These are phyloP conservation scores for Corythornis cristatus DNA, from an alignment of 2,113 vertebrate species.

Conservation along the genomic window DNA sequence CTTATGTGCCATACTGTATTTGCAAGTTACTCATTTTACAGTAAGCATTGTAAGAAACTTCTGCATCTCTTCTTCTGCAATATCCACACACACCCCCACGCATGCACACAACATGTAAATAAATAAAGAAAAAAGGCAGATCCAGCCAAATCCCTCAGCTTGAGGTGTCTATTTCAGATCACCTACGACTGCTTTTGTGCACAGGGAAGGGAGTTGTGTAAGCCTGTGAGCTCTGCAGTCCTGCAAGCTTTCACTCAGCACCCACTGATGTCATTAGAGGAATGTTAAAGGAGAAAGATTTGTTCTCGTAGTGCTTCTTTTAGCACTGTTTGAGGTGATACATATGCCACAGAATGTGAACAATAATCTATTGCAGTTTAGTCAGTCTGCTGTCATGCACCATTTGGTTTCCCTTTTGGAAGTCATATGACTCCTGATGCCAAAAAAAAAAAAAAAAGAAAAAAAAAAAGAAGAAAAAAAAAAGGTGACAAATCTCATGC, in stretches of 20 bases:
- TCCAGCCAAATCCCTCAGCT: conserved; percentile 51
- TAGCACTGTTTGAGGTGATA: conserved; percentile 45
- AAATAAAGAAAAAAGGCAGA: neutral
- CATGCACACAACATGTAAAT: conserved; percentile 43
- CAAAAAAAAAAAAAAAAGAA: neutral
- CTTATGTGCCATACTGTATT: conserved; percentile 47
- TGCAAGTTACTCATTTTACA: conserved; percentile 8
- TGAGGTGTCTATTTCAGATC: conserved; percentile 16
- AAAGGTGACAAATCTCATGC: conserved; percentile 48
- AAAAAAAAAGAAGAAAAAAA: conserved; percentile 16
- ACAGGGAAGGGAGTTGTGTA: neutral
- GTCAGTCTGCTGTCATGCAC: conserved; percentile 20
- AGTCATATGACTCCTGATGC: conserved; percentile 40
- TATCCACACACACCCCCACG: neutral
- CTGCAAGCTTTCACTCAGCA: conserved; percentile 5
- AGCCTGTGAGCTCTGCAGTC: conserved; percentile 6
- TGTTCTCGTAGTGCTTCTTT: neutral
- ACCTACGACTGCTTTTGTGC: neutral
- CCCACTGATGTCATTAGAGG: neutral
- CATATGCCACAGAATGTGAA: conserved; percentile 58
- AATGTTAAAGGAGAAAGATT: neutral
- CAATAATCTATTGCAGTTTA: neutral
- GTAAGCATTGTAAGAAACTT: neutral
- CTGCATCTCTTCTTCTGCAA: neutral
- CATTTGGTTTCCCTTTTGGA: conserved; percentile 59